phyloP scores from a whole-genome alignment of 2,113 vertebrate genomes.

The Chionomys nivalis region DNA sequence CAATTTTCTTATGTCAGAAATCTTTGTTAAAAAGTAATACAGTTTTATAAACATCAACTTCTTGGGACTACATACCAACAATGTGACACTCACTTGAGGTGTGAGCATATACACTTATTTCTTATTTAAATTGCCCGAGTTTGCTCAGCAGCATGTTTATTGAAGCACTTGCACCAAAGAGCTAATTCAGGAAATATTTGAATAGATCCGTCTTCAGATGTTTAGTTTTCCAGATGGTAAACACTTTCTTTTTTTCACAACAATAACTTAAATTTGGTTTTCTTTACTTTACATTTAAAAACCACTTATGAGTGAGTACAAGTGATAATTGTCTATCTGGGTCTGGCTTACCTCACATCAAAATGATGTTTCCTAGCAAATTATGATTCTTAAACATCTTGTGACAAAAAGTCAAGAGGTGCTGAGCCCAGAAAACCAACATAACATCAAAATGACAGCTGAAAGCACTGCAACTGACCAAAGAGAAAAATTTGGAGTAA shows the following conservation, averaged over 20 bases:
- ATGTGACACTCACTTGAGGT: not conserved
- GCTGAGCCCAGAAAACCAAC: not conserved
- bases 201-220: not conserved
- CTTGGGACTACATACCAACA: conserved; percentile 1
- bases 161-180: not conserved
- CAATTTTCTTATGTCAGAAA: conserved; percentile 50
- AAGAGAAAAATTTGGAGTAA: not conserved
- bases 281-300: too few species aligned
- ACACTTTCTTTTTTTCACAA: not conserved
- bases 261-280: not conserved
- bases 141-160: not conserved
- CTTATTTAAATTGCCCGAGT: conserved; percentile 10
- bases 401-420: not conserved
- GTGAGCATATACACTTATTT: not conserved
- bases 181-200: not conserved
- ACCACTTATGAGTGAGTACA: too few species aligned
- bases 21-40: conserved; percentile 22
- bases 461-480: not conserved
- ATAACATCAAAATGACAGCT: not conserved
- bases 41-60: not conserved
- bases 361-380: not conserved
- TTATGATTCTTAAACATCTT: not conserved
- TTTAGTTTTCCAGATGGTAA: not conserved
- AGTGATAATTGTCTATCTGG: too few species aligned
- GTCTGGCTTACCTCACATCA: too few species aligned